Evolutionary conservation across 2,888 invertebrate species (phyloP), one percentile per base, ranked within the genome.

Genomic region (Mythimna vitellina): DNA sequence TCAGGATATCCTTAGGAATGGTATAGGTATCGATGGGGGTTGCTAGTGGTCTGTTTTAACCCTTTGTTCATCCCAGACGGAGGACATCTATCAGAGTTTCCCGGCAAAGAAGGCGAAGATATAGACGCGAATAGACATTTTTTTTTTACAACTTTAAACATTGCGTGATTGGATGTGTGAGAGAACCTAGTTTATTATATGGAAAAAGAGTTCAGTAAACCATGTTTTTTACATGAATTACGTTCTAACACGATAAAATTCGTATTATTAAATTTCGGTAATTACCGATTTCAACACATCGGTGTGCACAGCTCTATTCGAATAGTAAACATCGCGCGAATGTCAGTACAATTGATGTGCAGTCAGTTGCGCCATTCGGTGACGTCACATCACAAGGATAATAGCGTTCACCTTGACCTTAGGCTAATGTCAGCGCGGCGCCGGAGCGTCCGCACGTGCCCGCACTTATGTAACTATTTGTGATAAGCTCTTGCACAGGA

Each of bases 391-490:
- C 91, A 90, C 90, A 91, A 93, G 93, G 92, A 94, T 93, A 93
- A 94, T 93, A 92, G 89, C 84, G 86, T 86, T 91, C 88, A 90
- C 95, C 95, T 94, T 95, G 94, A 94, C 95, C 94, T 94, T 93
- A 92, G 88, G 88, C 92, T 91, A 93, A 91, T 90, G 92, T 92
- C 92, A 92, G 87, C 83, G 65, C 83, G 90, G 89, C 90, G 91
- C 89, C 89, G 81, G 86, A 82, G 86, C 80, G 82, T 79, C 89
- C 89, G 89, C 91, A 86, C 89, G 87, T 85, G 90, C 87, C 79
- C 80, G 67, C 78, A 71, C 64, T 93, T 93, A 91, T 89, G 88
- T 93, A 93, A 93, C 86, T 70, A 71, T 73, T 78, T 75, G 72
- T 83, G 86, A 88, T 89, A 87, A 88, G 79, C 83, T 85, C 76